These are phyloP conservation scores for Proisotoma minuta DNA, from an alignment of 2,888 invertebrate species.

Conservation along the genomic window DNA sequence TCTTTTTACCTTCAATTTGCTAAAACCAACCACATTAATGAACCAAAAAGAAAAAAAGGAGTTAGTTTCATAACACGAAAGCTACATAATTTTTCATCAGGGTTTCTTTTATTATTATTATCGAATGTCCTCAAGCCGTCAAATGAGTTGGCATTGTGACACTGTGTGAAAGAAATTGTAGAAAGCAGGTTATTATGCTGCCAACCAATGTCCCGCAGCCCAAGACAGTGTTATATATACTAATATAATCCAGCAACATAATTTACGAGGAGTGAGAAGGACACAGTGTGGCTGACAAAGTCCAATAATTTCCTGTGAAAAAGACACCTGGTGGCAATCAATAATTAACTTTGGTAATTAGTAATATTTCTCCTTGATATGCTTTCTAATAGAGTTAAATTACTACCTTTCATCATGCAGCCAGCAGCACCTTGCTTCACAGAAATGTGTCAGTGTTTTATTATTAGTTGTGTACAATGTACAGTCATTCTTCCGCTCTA, in stretches of 20 bases:
- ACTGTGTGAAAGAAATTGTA: not conserved
- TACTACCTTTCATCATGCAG: constrained; percentile 38
- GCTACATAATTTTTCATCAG: no score
- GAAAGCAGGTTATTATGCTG: not conserved
- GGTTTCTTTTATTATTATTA: no score
- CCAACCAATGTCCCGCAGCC: not conserved
- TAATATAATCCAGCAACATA: not conserved
- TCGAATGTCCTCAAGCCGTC: not conserved
- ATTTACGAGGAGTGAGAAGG: not conserved
- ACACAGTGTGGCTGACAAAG: constrained; percentile 15
- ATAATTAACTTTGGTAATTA: constrained; percentile 46
- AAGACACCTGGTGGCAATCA: constrained; percentile 45
- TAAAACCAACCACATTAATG: no score
- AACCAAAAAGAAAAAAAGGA: no score
- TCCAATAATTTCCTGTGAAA: constrained; percentile 46
- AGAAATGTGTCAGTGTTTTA: not conserved
- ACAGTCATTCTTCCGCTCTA: constrained; percentile 1
- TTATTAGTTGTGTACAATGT: no score
- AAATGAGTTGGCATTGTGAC: not conserved
- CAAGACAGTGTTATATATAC: not conserved
- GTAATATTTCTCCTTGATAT: constrained; percentile 44
- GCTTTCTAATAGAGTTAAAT: constrained; percentile 22
- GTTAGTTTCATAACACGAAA: no score
- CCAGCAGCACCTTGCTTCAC: not conserved
- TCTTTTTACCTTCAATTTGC: no score